Conservation (phyloP, 2,797 vertebrate species). For the Betta splendens region DNA sequence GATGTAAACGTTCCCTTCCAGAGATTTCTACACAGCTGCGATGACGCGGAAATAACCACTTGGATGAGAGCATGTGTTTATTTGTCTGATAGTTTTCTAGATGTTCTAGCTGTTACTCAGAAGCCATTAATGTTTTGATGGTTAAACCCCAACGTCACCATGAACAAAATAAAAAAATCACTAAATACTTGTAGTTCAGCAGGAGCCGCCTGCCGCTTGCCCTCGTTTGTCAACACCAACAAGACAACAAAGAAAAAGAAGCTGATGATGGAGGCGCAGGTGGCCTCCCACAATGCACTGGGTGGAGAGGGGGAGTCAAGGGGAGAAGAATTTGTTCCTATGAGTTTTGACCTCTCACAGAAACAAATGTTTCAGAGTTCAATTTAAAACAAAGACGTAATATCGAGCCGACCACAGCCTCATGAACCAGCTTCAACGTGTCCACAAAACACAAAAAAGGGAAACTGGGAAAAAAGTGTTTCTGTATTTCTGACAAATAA, state of each 20-base stretch:
- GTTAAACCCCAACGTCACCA: constrained; percentile 79
- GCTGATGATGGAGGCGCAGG: constrained; percentile 1
- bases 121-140: constrained; percentile 83
- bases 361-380: constrained; percentile 80
- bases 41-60: constrained; percentile 77
- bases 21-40: constrained; percentile 82
- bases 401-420: not conserved
- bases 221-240: constrained; percentile 35
- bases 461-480: constrained; percentile 78
- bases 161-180: constrained; percentile 84
- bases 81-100: constrained; percentile 76
- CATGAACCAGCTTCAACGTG: constrained; percentile 29
- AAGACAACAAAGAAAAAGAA: constrained; percentile 1
- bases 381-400: constrained; percentile 34
- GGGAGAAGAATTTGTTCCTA: constrained; percentile 40
- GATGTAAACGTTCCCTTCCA: constrained; percentile 82
- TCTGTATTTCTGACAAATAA: constrained; percentile 81
- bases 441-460: constrained; percentile 81
- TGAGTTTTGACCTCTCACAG: constrained; percentile 45
- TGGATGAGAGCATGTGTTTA: constrained; percentile 65
- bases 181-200: constrained; percentile 82
- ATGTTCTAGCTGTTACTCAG: constrained; percentile 84
- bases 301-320: constrained; percentile 11
- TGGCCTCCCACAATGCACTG: constrained; percentile 39
- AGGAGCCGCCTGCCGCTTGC: constrained; percentile 62